phyloP scores from a whole-genome alignment of 2,888 invertebrate species.

The Herminia tarsipennalis region DNA sequence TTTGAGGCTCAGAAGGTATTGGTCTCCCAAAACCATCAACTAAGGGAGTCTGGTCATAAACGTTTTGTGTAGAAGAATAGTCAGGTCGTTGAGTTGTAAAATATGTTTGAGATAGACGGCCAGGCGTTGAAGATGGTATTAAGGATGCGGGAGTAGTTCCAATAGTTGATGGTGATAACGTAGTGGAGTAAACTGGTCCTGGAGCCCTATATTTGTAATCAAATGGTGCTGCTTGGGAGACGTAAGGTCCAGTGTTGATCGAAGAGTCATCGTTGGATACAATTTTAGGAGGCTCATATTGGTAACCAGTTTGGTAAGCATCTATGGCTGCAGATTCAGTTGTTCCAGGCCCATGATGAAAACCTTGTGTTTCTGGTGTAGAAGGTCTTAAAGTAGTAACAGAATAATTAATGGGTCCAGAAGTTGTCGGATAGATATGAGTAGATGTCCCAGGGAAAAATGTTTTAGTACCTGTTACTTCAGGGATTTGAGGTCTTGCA shows the following conservation, averaged over 20 bases:
- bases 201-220: slow-evolving; percentile 13
- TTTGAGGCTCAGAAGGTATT: slow-evolving; percentile 8
- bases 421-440: background rate
- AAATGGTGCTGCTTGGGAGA: slow-evolving; percentile 1
- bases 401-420: background rate
- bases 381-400: background rate
- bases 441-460: no score
- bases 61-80: slow-evolving; percentile 2
- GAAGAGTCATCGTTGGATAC: background rate
- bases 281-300: background rate
- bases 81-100: slow-evolving; percentile 20
- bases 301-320: slow-evolving; percentile 6
- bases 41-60: slow-evolving; percentile 4
- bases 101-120: background rate
- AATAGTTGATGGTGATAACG: slow-evolving; percentile 6
- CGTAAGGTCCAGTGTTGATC: background rate
- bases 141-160: slow-evolving; percentile 12
- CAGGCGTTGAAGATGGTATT: slow-evolving; percentile 8
- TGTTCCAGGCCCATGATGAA: slow-evolving; percentile 6
- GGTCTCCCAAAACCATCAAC: slow-evolving; percentile 34
- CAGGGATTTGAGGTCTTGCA: background rate
- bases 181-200: slow-evolving; percentile 11
- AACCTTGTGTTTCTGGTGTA: background rate
- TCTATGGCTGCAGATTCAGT: background rate
- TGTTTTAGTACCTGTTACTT: background rate